Evolutionary conservation across 2,113 vertebrate genomes (phyloP).

Genomic region (Ciconia maguari): DNA sequence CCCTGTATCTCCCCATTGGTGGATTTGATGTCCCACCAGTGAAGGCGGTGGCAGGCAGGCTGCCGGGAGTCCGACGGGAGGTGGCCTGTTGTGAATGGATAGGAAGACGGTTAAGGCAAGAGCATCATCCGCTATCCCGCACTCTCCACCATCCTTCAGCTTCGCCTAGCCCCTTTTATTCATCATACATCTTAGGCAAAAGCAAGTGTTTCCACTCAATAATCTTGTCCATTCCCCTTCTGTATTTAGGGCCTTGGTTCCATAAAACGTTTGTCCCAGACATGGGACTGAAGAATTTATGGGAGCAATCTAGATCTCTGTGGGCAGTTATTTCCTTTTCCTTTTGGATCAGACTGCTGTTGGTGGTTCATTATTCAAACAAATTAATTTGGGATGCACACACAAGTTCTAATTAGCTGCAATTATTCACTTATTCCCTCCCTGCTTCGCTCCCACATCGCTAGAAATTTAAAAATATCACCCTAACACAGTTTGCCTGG

Average conservation of each 20-base stretch:
- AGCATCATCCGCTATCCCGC: not conserved
- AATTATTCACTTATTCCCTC: slow-evolving; percentile 38
- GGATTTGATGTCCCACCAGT: not conserved
- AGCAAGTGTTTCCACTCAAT: not conserved
- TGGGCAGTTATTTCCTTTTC: not conserved
- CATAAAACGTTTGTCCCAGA: not conserved
- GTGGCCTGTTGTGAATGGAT: accelerated
- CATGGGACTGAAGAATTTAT: not conserved
- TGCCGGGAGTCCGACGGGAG: not conserved
- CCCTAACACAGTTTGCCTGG: not conserved
- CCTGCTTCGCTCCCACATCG: not conserved
- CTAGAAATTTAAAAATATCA: slow-evolving; percentile 3
- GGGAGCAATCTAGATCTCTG: not conserved
- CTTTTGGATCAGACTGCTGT: not conserved
- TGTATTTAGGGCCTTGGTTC: not conserved
- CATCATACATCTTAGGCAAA: not conserved
- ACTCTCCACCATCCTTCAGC: not conserved
- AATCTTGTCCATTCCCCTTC: not conserved
- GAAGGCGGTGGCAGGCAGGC: not conserved
- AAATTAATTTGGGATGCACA: slow-evolving; percentile 16
- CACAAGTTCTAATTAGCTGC: not conserved
- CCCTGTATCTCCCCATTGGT: not conserved
- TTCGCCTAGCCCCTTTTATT: not conserved
- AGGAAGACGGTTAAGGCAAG: not conserved
- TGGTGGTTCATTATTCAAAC: slow-evolving; percentile 41